These are phyloP conservation scores for Temnothorax longispinosus DNA, from an alignment of 1,140 invertebrate genomes.

Conservation along the genomic window DNA sequence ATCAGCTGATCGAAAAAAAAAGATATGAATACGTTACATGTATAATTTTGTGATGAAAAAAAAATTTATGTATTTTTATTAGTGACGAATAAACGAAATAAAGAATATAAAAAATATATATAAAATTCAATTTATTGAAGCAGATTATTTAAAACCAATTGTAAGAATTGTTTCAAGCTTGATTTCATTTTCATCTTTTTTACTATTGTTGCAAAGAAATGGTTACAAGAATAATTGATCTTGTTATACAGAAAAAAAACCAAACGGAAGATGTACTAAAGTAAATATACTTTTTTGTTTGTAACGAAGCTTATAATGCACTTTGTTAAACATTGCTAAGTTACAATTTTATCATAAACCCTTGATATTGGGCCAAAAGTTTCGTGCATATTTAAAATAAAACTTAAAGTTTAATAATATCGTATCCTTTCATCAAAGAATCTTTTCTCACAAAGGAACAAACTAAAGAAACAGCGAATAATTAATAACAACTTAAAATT, in stretches of 20 bases:
- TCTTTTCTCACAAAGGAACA: not conserved
- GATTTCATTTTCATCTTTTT: not conserved
- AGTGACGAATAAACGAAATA: not conserved
- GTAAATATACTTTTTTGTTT: not conserved
- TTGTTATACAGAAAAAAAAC: not conserved
- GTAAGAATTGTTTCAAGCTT: not conserved
- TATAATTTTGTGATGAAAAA: not conserved
- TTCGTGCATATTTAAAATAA: not conserved
- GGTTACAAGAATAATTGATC: not conserved
- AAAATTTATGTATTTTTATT: not conserved
- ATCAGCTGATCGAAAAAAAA: not conserved
- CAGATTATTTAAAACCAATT: not conserved
- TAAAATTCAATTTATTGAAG: not conserved
- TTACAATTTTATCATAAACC: not conserved
- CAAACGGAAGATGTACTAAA: not conserved
- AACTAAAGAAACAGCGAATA: not conserved
- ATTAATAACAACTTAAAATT: not conserved
- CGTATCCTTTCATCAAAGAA: not conserved
- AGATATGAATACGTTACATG: not conserved
- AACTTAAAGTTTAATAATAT: constrained; percentile 1
- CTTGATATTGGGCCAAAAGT: not conserved
- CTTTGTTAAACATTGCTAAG: not conserved
- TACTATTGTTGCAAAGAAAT: not conserved
- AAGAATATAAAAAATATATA: not conserved
- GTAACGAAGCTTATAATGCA: not conserved